Base-by-base conservation (phyloP, 2,888 invertebrate species). In the Aphidoletes aphidimyza region DNA sequence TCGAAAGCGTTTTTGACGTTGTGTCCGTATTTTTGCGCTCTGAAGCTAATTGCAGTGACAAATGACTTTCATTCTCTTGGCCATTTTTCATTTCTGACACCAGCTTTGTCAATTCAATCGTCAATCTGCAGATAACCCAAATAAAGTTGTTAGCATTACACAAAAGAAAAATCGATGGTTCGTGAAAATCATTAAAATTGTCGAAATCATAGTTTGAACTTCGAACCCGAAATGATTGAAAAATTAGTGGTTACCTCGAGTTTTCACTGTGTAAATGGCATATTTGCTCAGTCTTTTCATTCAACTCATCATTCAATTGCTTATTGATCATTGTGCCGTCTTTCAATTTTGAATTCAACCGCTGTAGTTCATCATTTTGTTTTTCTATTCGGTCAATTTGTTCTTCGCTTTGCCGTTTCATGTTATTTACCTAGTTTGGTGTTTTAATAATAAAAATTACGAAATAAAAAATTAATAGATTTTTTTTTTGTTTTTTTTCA, bases 281-380 rank as follows among this genome's bases (percentile, higher is more conserved):
- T 9, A 69, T 69, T 69, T 69, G 69, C 30, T 69, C 69, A 69
- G 69, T 69, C 69, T 69, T 69, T 69, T 69, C 69, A 69, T 69
- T 69, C 11, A 69, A 30, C n/a, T 69, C 69, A 30, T 69, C 69
- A 69, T 69, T 69, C 14, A 69, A 30, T 69, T 69, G 69, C 30
- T 14, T 69, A 14, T 69, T 69, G 3, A 69, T 69, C 69, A 34
- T 11, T 2, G 30, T 69, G 11, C 30, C 30, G n/a, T 69, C 69
- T 69, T 69, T 69, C 69, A 69, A 17, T 30, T 69, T 69, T 69
- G 34, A 3, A 30, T 30, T 69, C 30, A 69, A 69, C 14, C 69
- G 69, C 30, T 69, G 69, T 1, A 69, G 26, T 34, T 34, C 69
- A 1, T 69, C 69, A 69, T 69, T 30, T 30, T 69, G 69, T 14